A percentile compares a stretch with the other conserved stretches of the same genome.
phyloP scores from a whole-genome alignment of 2,888 invertebrate species.

The Uropetala carovei region DNA sequence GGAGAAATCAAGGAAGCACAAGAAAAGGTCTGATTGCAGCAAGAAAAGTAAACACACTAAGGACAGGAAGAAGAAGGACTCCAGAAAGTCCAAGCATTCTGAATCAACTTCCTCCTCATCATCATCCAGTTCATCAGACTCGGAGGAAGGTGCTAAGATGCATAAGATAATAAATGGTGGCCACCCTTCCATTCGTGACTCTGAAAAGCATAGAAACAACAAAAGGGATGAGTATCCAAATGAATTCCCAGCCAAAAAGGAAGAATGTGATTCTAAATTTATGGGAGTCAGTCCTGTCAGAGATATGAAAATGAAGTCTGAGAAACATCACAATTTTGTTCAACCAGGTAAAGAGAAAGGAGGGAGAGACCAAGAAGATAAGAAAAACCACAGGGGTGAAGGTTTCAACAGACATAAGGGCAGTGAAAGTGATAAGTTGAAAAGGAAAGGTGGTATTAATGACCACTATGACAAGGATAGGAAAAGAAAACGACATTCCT shows the following conservation, averaged over 20 bases:
- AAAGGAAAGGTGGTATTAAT: slow-evolving; percentile 31
- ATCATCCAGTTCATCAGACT: slow-evolving; percentile 51
- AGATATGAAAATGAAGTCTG: slow-evolving; percentile 9
- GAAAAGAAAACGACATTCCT: slow-evolving; percentile 31
- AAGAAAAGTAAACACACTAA: slow-evolving; percentile 43
- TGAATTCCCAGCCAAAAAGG: background rate
- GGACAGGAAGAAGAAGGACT: slow-evolving; percentile 37
- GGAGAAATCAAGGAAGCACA: background rate
- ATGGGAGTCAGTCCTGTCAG: background rate
- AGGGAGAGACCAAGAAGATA: background rate
- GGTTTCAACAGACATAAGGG: background rate
- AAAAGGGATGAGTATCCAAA: background rate
- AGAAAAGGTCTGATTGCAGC: slow-evolving; percentile 61
- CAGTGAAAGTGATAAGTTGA: background rate
- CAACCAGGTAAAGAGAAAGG: background rate
- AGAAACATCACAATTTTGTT: background rate
- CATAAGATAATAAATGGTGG: background rate
- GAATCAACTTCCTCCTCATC: background rate
- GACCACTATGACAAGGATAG: background rate
- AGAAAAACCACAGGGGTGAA: background rate
- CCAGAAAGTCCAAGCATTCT: background rate
- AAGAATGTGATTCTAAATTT: background rate
- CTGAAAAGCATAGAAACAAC: slow-evolving; percentile 13
- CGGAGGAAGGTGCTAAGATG: slow-evolving; percentile 21
- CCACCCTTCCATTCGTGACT: background rate